Evolutionary conservation across 2,888 invertebrate species (phyloP).

Genomic region (Orchesella flavescens): DNA sequence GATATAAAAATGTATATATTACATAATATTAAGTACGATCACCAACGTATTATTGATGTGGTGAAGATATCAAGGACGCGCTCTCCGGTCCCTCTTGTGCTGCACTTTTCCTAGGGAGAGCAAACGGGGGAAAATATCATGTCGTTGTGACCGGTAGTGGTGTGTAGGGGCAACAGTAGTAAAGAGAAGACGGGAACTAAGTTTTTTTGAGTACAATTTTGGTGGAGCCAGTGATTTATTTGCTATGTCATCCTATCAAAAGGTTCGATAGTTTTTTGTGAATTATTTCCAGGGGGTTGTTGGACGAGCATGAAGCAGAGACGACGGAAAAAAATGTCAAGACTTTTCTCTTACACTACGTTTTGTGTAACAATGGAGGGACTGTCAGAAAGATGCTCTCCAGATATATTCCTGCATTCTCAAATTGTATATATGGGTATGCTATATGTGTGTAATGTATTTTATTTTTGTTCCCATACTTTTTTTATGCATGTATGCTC

Average conservation of each 20-base stretch:
- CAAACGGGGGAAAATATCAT: conserved; percentile 40
- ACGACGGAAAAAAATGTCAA: conserved; percentile 54
- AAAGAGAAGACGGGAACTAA: conserved; percentile 17
- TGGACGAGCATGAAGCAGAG: conserved; percentile 57
- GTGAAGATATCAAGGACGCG: conserved; percentile 52
- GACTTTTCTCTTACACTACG: conserved; percentile 42
- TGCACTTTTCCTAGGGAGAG: not conserved
- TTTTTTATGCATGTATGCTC: no score
- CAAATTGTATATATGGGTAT: not conserved
- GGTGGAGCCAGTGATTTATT: conserved; percentile 69
- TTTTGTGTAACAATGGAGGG: conserved; percentile 16
- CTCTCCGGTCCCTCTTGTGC: not conserved
- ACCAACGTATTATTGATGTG: conserved; percentile 37
- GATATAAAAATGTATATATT: conserved; percentile 7
- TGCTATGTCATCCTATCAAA: conserved; percentile 69
- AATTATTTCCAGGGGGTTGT: conserved; percentile 67
- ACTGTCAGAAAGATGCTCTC: conserved; percentile 15
- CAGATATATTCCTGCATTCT: not conserved
- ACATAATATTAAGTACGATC: conserved; percentile 17
- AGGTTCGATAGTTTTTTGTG: conserved; percentile 70
- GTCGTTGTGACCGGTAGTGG: conserved; percentile 51
- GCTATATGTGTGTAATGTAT: no score
- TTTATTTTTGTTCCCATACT: no score
- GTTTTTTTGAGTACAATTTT: conserved; percentile 66
- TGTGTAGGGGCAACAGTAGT: conserved; percentile 12